Conservation (phyloP, 2,113 vertebrate species). For the Myocastor coypus region DNA sequence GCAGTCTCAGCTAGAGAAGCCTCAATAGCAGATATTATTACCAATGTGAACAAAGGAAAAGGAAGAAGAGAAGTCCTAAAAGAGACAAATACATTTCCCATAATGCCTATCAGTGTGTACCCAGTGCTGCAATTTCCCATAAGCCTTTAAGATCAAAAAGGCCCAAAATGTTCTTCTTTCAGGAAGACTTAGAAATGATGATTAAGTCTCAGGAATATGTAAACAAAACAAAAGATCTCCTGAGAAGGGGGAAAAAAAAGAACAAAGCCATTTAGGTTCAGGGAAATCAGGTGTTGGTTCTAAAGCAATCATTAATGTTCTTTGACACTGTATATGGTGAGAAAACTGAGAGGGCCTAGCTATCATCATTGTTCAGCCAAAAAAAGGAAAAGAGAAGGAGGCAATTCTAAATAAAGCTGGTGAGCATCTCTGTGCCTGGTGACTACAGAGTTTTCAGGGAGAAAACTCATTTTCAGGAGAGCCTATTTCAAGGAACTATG, state of each 20-base stretch:
- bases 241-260: not conserved
- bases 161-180: not conserved
- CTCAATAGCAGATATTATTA: not conserved
- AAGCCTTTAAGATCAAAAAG: slow-evolving; percentile 27
- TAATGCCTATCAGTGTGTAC: not conserved
- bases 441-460: not conserved
- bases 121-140: slow-evolving; percentile 25
- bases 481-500: slow-evolving; percentile 5
- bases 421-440: not conserved
- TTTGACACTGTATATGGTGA: not conserved
- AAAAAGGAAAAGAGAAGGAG: slow-evolving; percentile 20
- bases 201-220: slow-evolving; percentile 15
- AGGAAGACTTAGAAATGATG: not conserved
- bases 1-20: not conserved
- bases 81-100: not conserved
- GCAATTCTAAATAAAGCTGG: not conserved
- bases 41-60: not conserved
- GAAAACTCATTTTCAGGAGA: slow-evolving; percentile 24
- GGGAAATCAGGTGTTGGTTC: not conserved
- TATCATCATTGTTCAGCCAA: not conserved
- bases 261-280: not conserved
- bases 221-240: not conserved
- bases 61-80: not conserved
- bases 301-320: not conserved
- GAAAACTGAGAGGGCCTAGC: not conserved